Base-by-base conservation (phyloP, 2,797 vertebrate species). In the Parauchenoglanis punctatus region DNA sequence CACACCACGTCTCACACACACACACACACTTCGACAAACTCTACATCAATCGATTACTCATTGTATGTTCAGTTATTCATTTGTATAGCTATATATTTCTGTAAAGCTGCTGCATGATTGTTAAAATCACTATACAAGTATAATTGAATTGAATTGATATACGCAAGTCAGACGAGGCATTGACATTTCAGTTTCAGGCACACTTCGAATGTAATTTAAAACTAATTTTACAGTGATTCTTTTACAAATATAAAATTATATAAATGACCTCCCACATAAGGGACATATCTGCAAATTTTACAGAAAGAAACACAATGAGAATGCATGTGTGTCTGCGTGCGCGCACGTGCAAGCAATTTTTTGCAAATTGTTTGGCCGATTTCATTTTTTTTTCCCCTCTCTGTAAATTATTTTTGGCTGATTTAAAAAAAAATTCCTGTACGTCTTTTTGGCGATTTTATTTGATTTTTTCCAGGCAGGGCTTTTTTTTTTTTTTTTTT, bases 1-100 rank as follows among this genome's bases (percentile, higher is more conserved):
- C 20, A 81, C 61, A 86, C 46, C 18, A 23, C 91, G 95, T 95
- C 98, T 28, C 73, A 4, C 49, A 49, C 7, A 10, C 49, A 49
- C 49, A 44, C 40, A 82, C 56, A 59, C 7, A 40, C 54, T 59
- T 59, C 31, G 17, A n/a, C 10, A 13, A 44, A 13, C 23, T 40
- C 11, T 4, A 81, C 40, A 44, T 44, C 52, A 59, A 58, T 59
- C 17, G 54, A 1, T 15, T 28, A 49, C 23, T 75, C 20, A 2
- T 49, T 78, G 35, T 8, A 8, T 58, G 20, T 23, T 7, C 20
- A 40, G 11, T 28, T 81, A 46, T 0, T 63, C 23, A 63, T 44
- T 25, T 6, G 44, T 81, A 23, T 58, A 56, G 7, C 18, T 56
- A 73, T 73, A 7, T 28, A 44, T 31, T 31, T 63, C 63, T 28